Conservation (phyloP, 2,113 vertebrate species). For the Thinocorus orbignyianus region DNA sequence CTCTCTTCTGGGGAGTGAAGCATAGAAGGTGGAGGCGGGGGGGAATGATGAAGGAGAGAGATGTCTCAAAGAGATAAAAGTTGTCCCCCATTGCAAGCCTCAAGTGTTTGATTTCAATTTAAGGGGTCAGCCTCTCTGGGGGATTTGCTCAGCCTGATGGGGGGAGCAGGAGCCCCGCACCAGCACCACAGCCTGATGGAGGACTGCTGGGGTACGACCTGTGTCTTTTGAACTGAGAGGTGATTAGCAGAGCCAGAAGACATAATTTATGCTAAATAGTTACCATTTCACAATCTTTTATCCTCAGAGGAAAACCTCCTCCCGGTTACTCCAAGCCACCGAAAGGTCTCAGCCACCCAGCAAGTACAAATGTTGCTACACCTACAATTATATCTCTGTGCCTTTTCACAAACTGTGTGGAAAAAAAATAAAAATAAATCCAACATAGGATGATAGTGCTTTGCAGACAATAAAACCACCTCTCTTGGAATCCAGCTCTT, state of each 20-base stretch:
- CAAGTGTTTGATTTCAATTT: background rate
- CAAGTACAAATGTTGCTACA: background rate
- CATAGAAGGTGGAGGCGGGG: background rate
- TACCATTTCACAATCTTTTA: background rate
- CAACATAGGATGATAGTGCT: accelerated
- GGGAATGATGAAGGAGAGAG: background rate
- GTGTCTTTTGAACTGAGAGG: background rate
- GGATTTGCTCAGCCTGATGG: background rate
- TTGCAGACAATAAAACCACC: background rate
- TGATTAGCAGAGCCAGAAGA: background rate
- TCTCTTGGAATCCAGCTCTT: background rate
- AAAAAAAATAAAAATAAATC: background rate
- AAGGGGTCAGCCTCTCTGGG: background rate
- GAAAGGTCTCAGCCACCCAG: background rate
- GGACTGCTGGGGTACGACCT: background rate
- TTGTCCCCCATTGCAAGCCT: background rate
- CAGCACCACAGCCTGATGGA: accelerated
- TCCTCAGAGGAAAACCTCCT: background rate
- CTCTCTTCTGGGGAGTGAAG: background rate
- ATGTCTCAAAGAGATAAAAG: background rate
- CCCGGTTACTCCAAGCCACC: background rate
- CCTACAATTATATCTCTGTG: background rate
- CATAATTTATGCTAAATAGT: background rate
- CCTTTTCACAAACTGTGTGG: background rate
- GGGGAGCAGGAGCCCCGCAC: accelerated